These are phyloP conservation scores for Microcebus murinus DNA, from an alignment of 2,113 vertebrate species.

Conservation along the genomic window DNA sequence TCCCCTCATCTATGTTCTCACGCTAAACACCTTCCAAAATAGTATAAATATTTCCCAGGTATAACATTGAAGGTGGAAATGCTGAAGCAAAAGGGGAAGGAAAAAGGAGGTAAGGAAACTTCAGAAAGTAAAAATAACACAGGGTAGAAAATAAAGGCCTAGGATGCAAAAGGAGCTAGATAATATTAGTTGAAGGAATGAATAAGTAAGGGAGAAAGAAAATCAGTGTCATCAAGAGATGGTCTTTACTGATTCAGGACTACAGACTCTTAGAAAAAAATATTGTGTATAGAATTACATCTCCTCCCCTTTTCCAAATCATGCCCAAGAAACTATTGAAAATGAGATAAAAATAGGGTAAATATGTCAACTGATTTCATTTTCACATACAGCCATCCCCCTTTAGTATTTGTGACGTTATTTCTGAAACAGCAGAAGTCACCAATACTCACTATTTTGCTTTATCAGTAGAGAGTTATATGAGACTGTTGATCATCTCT, in stretches of 20 bases:
- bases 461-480: background rate
- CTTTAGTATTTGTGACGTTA: background rate
- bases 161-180: background rate
- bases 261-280: background rate
- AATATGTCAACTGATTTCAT: background rate
- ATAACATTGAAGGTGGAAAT: background rate
- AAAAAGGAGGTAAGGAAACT: background rate
- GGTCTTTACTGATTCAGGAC: background rate
- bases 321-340: background rate
- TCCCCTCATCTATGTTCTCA: background rate
- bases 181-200: background rate
- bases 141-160: background rate
- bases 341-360: background rate
- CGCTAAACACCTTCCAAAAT: background rate
- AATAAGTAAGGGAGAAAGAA: background rate
- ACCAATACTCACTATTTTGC: conserved; percentile 24
- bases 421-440: conserved; percentile 22
- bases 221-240: background rate
- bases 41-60: background rate
- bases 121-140: background rate
- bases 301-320: background rate
- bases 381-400: background rate
- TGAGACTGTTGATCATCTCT: background rate
- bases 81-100: background rate
- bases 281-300: background rate